Conservation (phyloP, 2,797 vertebrate species). For the Uromys caudimaculatus region DNA sequence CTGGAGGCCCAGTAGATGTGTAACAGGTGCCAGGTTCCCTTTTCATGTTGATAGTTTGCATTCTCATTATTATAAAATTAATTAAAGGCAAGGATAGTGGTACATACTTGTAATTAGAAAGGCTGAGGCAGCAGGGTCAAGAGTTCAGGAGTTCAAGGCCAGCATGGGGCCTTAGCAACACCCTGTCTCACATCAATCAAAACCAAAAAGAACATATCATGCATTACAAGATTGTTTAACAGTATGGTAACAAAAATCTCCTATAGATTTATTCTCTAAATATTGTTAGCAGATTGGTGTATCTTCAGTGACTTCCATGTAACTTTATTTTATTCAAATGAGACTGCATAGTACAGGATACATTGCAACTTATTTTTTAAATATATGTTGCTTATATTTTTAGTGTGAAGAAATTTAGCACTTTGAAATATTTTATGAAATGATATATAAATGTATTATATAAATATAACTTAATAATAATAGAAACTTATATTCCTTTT, state of each 20-base stretch:
- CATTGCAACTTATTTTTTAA: conserved; percentile 30
- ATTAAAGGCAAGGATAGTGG: not conserved
- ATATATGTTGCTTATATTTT: conserved; percentile 50
- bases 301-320: conserved; percentile 39
- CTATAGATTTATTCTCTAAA: conserved; percentile 7
- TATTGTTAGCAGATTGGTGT: not conserved
- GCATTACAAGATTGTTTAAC: not conserved
- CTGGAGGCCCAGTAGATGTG: not conserved
- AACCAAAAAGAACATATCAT: not conserved
- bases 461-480: conserved; percentile 38
- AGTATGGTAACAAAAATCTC: conserved; percentile 7
- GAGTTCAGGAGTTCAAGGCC: not conserved
- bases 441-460: not conserved
- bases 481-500: conserved; percentile 38
- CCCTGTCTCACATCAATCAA: not conserved
- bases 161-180: not conserved
- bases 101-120: not conserved
- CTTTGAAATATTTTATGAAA: conserved; percentile 47
- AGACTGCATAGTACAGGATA: not conserved
- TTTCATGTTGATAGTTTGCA: conserved; percentile 18
- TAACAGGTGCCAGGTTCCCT: not conserved
- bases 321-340: conserved; percentile 50
- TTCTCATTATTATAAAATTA: conserved; percentile 8
- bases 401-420: not conserved
- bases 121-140: not conserved